Conservation (phyloP, 92 coral and sea anemone genomes). For the Porites evermanni region DNA sequence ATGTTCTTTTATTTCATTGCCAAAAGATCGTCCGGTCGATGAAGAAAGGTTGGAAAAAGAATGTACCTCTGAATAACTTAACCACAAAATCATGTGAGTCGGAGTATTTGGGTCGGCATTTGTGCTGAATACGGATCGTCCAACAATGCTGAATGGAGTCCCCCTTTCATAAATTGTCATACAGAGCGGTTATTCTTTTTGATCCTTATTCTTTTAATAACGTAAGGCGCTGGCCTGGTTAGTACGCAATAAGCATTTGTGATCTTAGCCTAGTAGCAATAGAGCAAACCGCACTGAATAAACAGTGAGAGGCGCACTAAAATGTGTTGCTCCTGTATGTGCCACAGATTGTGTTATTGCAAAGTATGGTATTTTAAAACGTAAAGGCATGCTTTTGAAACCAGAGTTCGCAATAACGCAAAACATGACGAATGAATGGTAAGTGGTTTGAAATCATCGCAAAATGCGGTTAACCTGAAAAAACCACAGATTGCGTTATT, state of each 20-base stretch:
- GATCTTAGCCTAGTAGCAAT: background rate
- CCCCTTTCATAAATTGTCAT: background rate
- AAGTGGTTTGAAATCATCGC: too few species aligned
- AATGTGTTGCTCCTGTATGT: too few species aligned
- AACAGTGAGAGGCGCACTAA: too few species aligned
- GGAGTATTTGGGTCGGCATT: background rate
- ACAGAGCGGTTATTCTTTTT: background rate
- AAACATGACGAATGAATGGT: too few species aligned
- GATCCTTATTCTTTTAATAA: background rate
- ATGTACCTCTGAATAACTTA: background rate
- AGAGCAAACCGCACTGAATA: background rate
- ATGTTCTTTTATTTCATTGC: background rate
- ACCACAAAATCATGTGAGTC: background rate
- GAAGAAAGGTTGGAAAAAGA: background rate
- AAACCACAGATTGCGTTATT: too few species aligned
- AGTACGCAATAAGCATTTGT: background rate
- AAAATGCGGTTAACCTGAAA: too few species aligned
- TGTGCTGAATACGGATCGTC: background rate
- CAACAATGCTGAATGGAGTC: background rate
- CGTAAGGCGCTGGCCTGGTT: background rate
- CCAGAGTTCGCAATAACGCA: background rate
- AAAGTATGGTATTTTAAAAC: too few species aligned
- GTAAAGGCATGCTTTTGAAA: too few species aligned
- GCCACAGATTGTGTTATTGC: too few species aligned
- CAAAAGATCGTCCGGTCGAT: background rate